Evolutionary conservation across 2,888 invertebrate species (phyloP).

Genomic region (Drosophila hawaiiensis): DNA sequence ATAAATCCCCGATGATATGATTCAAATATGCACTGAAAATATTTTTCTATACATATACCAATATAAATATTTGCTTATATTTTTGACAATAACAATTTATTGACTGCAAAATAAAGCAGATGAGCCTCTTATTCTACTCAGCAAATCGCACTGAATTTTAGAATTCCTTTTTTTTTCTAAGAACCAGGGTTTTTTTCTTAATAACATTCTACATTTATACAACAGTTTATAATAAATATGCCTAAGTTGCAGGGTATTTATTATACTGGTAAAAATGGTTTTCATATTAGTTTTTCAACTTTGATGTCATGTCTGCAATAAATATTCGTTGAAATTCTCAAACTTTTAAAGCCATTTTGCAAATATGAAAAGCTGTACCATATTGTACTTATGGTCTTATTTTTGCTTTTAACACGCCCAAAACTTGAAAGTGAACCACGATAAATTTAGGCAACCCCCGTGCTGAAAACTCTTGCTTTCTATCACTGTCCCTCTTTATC

Average conservation of each 20-base stretch:
- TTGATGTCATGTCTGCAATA: background rate
- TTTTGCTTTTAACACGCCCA: background rate
- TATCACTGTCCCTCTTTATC: slow-evolving; percentile 19
- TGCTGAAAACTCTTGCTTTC: background rate
- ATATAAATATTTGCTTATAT: background rate
- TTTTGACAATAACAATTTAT: too few species aligned
- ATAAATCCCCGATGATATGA: background rate
- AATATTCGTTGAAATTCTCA: background rate
- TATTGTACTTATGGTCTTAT: background rate
- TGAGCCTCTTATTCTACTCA: background rate
- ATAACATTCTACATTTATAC: background rate
- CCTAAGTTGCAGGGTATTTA: background rate
- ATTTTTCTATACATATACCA: background rate
- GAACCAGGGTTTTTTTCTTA: background rate
- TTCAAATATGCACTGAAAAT: background rate
- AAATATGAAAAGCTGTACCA: background rate
- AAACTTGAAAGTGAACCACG: slow-evolving; percentile 8
- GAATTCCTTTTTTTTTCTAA: too few species aligned
- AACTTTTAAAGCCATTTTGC: background rate
- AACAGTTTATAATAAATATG: background rate
- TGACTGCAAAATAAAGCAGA: background rate
- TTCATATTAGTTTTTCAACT: background rate
- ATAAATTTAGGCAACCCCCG: background rate
- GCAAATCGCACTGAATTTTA: background rate
- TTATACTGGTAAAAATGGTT: background rate